Percentiles rank a stretch among this genome's conserved stretches.
Conservation (phyloP, 1,140 invertebrate species). For the Parapsyche elsis region DNA sequence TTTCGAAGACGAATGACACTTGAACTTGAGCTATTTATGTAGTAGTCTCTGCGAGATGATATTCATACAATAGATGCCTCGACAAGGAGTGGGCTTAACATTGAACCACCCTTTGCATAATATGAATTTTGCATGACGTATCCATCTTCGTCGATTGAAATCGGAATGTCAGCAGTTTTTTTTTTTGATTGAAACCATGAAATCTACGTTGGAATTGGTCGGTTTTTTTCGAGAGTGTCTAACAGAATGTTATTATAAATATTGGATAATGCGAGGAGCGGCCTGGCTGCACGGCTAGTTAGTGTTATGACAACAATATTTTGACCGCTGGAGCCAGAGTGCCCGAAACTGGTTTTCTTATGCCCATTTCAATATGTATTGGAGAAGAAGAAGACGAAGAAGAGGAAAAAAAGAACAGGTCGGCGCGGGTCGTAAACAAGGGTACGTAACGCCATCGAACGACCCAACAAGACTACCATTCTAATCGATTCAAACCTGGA, state of each 20-base stretch:
- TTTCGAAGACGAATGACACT: too few relatives aligned
- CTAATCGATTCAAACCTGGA: not conserved
- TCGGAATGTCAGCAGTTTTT: not conserved
- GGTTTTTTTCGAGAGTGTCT: not conserved
- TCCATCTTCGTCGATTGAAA: not conserved
- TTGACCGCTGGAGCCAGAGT: conserved; percentile 43
- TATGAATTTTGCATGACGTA: not conserved
- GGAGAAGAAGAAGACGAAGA: not conserved
- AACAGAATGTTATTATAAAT: conserved; percentile 24
- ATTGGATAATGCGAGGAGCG: conserved; percentile 16
- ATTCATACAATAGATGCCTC: too few relatives aligned
- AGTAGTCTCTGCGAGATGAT: too few relatives aligned
- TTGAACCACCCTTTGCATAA: too few relatives aligned
- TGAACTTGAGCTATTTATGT: too few relatives aligned
- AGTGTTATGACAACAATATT: conserved; percentile 47
- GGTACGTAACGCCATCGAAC: conserved; percentile 31
- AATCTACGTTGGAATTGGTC: not conserved
- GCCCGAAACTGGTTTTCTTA: conserved; percentile 41
- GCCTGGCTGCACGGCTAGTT: conserved; percentile 33
- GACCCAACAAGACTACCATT: not conserved
- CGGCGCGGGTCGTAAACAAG: conserved; percentile 42
- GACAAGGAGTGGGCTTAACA: too few relatives aligned
- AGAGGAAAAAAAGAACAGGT: not conserved
- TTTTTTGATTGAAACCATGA: too few relatives aligned
- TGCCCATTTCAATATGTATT: conserved; percentile 46